These are phyloP conservation scores for Zapus hudsonius DNA, from an alignment of 2,113 vertebrate genomes.

Conservation along the genomic window DNA sequence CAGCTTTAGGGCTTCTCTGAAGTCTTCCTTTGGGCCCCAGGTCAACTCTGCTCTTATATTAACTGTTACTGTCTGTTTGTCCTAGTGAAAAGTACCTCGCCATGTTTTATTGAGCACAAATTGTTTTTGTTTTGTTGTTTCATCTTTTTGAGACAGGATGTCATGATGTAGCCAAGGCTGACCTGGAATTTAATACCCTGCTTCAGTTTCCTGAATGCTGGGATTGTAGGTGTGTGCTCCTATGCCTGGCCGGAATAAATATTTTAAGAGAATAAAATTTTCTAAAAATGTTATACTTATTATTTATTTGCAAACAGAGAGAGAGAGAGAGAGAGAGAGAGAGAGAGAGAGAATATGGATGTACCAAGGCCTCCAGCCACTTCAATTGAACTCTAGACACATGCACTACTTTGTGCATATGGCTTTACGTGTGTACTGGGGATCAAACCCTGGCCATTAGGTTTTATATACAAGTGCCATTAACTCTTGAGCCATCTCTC, in stretches of 20 bases:
- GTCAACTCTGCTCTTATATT: background rate
- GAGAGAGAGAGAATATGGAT: too few relatives aligned
- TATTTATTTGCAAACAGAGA: too few relatives aligned
- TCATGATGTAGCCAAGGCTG: background rate
- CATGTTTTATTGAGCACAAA: constrained; percentile 26
- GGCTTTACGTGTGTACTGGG: too few relatives aligned
- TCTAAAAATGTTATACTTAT: too few relatives aligned
- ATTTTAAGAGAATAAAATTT: constrained; percentile 51
- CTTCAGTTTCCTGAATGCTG: background rate
- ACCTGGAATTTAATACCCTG: background rate
- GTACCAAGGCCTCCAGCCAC: too few relatives aligned
- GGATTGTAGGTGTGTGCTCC: background rate
- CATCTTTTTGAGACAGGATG: background rate
- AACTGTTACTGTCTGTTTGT: constrained; percentile 18
- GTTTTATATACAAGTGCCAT: too few relatives aligned
- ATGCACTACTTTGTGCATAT: too few relatives aligned
- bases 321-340: too few relatives aligned
- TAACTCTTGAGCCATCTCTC: too few relatives aligned
- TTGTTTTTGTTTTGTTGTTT: background rate
- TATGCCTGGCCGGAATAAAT: constrained; percentile 2
- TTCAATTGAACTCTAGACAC: too few relatives aligned
- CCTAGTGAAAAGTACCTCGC: background rate
- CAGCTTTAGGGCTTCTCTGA: background rate
- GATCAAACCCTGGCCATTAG: too few relatives aligned
- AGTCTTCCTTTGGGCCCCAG: background rate